Conservation (phyloP, 2,888 invertebrate genomes). For the Tetranychus piercei region DNA sequence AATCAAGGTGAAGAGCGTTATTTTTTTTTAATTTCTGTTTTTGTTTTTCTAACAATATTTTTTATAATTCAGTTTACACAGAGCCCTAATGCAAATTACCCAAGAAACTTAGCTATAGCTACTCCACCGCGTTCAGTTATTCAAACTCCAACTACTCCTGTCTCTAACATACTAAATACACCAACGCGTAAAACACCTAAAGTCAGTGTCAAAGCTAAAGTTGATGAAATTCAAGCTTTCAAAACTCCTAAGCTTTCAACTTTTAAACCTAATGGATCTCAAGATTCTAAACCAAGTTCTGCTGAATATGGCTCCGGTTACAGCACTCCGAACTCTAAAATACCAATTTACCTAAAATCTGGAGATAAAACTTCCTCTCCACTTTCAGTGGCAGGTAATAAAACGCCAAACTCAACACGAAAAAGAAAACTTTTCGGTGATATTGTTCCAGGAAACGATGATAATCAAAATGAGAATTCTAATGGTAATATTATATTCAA, state of each 20-base stretch:
- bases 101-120: background rate
- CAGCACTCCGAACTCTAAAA: background rate
- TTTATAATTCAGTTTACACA: background rate
- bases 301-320: background rate
- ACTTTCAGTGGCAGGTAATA: background rate
- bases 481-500: background rate
- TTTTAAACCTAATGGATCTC: background rate
- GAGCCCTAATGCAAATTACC: background rate
- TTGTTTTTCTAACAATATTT: background rate
- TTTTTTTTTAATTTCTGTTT: background rate
- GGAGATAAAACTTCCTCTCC: background rate
- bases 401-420: background rate
- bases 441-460: background rate
- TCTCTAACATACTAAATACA: background rate
- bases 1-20: background rate
- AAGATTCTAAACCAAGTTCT: background rate
- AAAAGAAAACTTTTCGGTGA: background rate
- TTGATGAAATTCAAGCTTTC: background rate
- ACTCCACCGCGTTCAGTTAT: background rate
- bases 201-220: background rate
- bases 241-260: constrained; percentile 3
- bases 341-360: background rate
- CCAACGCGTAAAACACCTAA: background rate
- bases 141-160: background rate
- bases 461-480: background rate